Percentiles rank a stretch among this genome's conserved stretches.
Conservation (phyloP, 1,140 invertebrate genomes). For the Zaprionus kolodkinae region DNA sequence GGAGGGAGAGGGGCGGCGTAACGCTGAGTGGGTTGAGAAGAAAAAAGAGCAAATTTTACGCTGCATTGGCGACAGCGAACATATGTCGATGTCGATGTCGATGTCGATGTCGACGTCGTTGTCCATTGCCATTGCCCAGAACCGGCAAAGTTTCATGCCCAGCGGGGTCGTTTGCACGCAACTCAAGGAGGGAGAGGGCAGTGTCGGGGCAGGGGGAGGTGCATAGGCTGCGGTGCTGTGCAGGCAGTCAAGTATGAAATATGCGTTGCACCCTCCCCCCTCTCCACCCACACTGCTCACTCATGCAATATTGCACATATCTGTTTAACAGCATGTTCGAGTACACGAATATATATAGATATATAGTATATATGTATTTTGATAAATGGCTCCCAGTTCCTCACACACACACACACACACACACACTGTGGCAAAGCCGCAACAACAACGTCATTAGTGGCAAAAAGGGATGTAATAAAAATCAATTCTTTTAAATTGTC, state of each 20-base stretch:
- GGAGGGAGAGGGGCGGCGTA: background rate
- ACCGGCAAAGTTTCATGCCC: constrained; percentile 43
- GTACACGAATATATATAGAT: constrained; percentile 1
- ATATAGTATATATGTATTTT: constrained; percentile 30
- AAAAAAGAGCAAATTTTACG: constrained; percentile 55
- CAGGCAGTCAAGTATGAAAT: constrained; percentile 53
- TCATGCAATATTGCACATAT: constrained; percentile 47
- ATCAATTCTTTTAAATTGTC: constrained; percentile 63
- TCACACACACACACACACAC: background rate
- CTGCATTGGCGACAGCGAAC: constrained; percentile 62
- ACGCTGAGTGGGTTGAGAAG: background rate
- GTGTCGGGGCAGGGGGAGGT: background rate
- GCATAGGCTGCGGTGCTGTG: background rate
- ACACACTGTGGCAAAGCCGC: constrained; percentile 36
- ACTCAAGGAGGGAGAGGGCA: background rate
- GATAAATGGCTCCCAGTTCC: constrained; percentile 49
- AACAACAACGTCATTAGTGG: constrained; percentile 61
- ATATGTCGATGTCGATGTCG: constrained; percentile 56
- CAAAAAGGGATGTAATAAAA: constrained; percentile 50
- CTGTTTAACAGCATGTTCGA: constrained; percentile 39
- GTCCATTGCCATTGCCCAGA: background rate
- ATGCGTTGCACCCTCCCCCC: constrained; percentile 36
- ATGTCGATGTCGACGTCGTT: too few relatives aligned
- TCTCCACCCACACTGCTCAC: too few relatives aligned
- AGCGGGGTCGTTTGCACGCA: constrained; percentile 58